phyloP scores from a whole-genome alignment of 2,797 vertebrate genomes.

The Oreochromis mossambicus region DNA sequence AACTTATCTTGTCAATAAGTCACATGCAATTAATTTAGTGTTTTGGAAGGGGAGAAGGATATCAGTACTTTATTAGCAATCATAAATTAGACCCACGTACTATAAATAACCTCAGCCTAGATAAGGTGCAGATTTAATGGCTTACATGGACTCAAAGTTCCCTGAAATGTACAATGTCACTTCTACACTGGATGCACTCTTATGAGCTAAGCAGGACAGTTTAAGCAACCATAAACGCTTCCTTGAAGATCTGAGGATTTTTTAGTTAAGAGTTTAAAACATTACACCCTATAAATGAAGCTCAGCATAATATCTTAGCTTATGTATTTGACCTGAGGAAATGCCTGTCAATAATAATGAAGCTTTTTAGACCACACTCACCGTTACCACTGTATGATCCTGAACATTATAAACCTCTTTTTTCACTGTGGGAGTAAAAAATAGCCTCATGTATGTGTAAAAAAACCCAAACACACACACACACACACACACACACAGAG shows the following conservation, averaged over 20 bases:
- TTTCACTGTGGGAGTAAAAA: background rate
- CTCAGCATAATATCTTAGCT: background rate
- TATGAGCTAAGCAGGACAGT: background rate
- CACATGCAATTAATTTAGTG: background rate
- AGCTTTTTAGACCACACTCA: background rate
- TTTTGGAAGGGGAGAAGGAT: background rate
- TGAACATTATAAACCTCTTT: constrained; percentile 10
- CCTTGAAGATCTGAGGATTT: background rate
- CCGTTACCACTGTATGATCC: background rate
- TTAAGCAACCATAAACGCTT: background rate
- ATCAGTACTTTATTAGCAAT: background rate
- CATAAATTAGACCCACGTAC: background rate
- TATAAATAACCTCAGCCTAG: background rate
- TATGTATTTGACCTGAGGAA: background rate
- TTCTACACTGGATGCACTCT: background rate
- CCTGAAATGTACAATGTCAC: background rate
- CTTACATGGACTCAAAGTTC: constrained; percentile 27
- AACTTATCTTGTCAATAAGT: background rate
- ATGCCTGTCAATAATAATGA: background rate
- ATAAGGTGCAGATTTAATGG: constrained; percentile 14
- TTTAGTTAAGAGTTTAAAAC: background rate
- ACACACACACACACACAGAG: background rate
- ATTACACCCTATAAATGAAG: background rate
- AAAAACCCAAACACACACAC: background rate
- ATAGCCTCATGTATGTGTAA: constrained; percentile 31